phyloP scores from a whole-genome alignment of 2,113 vertebrate genomes.

The Phyllostomus hastatus region DNA sequence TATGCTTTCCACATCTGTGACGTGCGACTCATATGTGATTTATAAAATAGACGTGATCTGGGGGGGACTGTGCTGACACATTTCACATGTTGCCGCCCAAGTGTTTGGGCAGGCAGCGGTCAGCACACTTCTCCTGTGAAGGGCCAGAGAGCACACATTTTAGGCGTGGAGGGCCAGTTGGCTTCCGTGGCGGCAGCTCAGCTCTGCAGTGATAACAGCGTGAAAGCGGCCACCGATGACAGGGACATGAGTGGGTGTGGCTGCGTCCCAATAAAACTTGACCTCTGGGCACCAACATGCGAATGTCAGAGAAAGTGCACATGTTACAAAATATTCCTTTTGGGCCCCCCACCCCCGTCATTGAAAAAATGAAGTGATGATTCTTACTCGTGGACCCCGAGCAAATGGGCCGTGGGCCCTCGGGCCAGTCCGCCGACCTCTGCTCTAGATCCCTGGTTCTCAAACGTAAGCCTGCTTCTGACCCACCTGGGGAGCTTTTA shows the following conservation, averaged over 20 bases:
- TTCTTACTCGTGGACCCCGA: neutral
- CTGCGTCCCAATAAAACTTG: neutral
- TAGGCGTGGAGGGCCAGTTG: neutral
- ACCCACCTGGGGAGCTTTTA: neutral
- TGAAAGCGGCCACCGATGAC: neutral
- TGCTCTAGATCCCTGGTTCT: neutral
- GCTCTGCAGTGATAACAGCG: accelerated
- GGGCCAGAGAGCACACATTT: neutral
- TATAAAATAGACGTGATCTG: neutral
- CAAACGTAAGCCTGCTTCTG: neutral
- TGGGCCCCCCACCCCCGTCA: neutral
- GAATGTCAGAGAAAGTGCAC: neutral
- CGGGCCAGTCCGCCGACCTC: neutral
- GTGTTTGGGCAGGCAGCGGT: neutral
- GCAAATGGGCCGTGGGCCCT: neutral
- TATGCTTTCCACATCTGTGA: neutral
- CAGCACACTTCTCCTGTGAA: neutral
- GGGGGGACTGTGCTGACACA: neutral
- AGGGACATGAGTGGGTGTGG: neutral
- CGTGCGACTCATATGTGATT: neutral
- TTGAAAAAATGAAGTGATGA: neutral
- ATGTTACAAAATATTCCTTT: neutral
- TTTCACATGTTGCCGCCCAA: neutral
- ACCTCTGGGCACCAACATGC: neutral
- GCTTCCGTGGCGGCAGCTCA: neutral